Conservation (phyloP, 2,888 invertebrate genomes). For the Cantharis lateralis region DNA sequence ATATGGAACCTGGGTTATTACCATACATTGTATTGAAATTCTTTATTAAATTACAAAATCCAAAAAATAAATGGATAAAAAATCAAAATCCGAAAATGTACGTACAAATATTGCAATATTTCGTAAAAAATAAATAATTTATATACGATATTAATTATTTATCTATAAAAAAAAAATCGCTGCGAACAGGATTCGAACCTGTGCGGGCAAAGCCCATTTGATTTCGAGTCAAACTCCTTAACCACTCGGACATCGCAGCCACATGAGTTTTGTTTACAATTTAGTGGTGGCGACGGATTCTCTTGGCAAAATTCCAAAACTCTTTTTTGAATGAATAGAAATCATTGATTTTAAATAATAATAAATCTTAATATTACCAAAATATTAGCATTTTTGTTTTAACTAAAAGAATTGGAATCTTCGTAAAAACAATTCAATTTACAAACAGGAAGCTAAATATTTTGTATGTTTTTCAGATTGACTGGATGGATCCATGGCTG, state of each 20-base stretch:
- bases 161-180: constrained; percentile 44
- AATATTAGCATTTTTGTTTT: too few relatives aligned
- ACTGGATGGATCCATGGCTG: constrained; percentile 89
- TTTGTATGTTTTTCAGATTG: constrained; percentile 65
- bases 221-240: constrained; percentile 70
- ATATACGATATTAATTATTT: neutral
- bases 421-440: neutral
- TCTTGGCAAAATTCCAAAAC: neutral
- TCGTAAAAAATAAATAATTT: neutral
- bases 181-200: constrained; percentile 69
- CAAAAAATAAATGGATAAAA: too few relatives aligned
- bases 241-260: constrained; percentile 64
- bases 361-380: too few relatives aligned
- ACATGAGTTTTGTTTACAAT: neutral
- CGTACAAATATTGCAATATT: too few relatives aligned
- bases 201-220: constrained; percentile 69
- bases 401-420: neutral
- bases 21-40: too few relatives aligned
- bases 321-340: too few relatives aligned
- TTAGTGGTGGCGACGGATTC: neutral
- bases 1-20: too few relatives aligned
- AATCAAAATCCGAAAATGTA: too few relatives aligned
- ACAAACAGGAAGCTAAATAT: neutral
- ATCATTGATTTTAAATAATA: too few relatives aligned
- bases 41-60: too few relatives aligned